Evolutionary conservation across 2,888 invertebrate species (phyloP), one percentile per base, ranked within the genome.

Genomic region (Laspeyria flexula): DNA sequence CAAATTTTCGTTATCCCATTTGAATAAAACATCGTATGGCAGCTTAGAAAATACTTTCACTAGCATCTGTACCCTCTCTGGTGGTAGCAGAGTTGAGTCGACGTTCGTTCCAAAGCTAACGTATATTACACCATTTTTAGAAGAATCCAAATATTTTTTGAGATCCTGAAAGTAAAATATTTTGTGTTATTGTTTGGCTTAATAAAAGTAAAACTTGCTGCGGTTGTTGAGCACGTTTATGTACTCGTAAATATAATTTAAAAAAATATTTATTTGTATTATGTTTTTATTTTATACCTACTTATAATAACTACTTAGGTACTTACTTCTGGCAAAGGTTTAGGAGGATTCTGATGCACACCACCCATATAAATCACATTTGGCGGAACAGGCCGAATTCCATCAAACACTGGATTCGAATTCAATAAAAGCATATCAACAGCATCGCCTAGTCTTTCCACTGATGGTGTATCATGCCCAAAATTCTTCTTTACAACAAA

Each of bases 1-100:
- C 2, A 86, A 35, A 7, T 74, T 70, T 21, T 83, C 77, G 2
- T 59, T 61, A 30, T 85, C 81, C 81, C 82, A 88, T 63, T 89
- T 91, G 83, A 83, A 89, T 2, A 91, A 40, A 1, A 92, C 78
- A 30, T 82, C 71, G 50, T 87, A 89, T 0, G 85, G 84, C 12
- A 90, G 52, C 18, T 74, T 58, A 0, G 80, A 76, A 38, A 92
- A 83, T 0, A 75, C 86, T 10, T 65, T 68, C 0, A 83, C 37
- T n/a, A 90, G 63, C 0, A 65, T 47, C 37, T 74, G 52, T 2
- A 79, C 65, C 38, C 47, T 72, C 18, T 79, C 71, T 10, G 68
- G 54, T n/a, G 83, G 73, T 23, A 89, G 54, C 4, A 58, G 25
- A 0, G 73, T 59, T 1, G 81, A 73, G 25, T 76, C 64, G 0